Conservation (phyloP, 2,888 invertebrate species). For the Eilema depressum region DNA sequence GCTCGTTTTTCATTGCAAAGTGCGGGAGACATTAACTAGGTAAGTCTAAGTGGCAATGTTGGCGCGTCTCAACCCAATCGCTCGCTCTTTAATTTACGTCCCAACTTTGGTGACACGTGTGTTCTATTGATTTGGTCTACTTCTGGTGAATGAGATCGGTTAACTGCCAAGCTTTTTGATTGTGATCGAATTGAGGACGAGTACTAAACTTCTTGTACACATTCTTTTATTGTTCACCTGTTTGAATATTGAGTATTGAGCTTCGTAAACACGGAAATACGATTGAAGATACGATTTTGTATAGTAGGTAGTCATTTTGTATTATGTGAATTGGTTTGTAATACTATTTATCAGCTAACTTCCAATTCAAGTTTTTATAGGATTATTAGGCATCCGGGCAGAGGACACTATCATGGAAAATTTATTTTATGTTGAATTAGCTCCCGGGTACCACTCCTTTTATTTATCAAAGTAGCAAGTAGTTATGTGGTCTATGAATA, state of each 20-base stretch:
- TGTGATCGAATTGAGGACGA: slow-evolving; percentile 33
- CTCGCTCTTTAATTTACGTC: slow-evolving; percentile 64
- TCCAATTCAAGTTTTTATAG: not conserved
- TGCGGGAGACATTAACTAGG: slow-evolving; percentile 62
- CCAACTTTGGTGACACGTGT: slow-evolving; percentile 66
- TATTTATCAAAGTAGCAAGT: too few relatives aligned
- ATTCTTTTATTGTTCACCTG: not conserved
- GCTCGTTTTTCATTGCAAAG: slow-evolving; percentile 61
- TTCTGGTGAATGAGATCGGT: slow-evolving; percentile 31
- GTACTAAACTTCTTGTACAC: not conserved
- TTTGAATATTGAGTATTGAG: not conserved
- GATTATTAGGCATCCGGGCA: not conserved
- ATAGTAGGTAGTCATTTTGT: too few relatives aligned
- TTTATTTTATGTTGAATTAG: too few relatives aligned
- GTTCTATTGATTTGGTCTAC: slow-evolving; percentile 66
- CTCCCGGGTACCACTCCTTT: too few relatives aligned
- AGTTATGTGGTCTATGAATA: too few relatives aligned
- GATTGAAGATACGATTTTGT: not conserved
- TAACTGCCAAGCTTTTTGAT: slow-evolving; percentile 43
- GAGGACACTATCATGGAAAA: too few relatives aligned
- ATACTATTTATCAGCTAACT: too few relatives aligned
- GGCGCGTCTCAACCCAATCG: slow-evolving; percentile 57
- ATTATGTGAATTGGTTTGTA: too few relatives aligned
- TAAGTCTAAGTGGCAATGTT: slow-evolving; percentile 51
- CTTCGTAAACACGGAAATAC: not conserved